These are phyloP conservation scores for Eledona agricola DNA, from an alignment of 2,888 invertebrate species.

Conservation along the genomic window DNA sequence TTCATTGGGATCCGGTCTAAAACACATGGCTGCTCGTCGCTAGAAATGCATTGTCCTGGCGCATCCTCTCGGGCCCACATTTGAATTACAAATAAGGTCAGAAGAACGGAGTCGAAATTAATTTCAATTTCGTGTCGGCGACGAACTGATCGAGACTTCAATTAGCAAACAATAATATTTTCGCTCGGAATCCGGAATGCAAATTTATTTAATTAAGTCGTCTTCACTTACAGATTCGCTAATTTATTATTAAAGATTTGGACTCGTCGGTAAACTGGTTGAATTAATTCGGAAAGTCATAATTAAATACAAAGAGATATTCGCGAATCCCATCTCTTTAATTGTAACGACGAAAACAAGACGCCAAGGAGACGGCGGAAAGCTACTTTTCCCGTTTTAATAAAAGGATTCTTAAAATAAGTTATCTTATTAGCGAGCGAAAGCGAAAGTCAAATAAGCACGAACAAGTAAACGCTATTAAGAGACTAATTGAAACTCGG, in stretches of 20 bases:
- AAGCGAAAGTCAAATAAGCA: constrained; percentile 43
- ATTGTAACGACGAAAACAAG: constrained; percentile 43
- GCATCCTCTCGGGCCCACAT: constrained; percentile 47
- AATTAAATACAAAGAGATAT: constrained; percentile 39
- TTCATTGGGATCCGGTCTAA: constrained; percentile 39
- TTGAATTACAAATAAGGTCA: constrained; percentile 59
- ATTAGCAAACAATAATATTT: constrained; percentile 58
- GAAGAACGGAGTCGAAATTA: constrained; percentile 52
- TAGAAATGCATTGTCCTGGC: constrained; percentile 40
- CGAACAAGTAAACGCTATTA: constrained; percentile 32
- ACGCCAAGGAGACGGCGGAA: constrained; percentile 5
- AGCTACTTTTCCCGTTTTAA: constrained; percentile 42
- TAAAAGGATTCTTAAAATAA: constrained; percentile 43
- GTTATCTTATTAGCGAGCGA: constrained; percentile 46
- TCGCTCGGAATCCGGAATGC: constrained; percentile 50
- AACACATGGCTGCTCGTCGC: constrained; percentile 42
- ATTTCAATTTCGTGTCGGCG: constrained; percentile 55
- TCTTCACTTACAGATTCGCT: constrained; percentile 28
- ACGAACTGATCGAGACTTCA: constrained; percentile 49
- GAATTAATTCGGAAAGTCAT: constrained; percentile 35
- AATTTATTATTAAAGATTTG: constrained; percentile 33
- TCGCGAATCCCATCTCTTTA: constrained; percentile 39
- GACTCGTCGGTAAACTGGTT: constrained; percentile 27
- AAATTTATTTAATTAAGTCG: constrained; percentile 53
- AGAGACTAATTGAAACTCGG: constrained; percentile 19